These are phyloP conservation scores for Siphamia tubifer DNA, from an alignment of 2,113 vertebrate genomes.

Conservation along the genomic window DNA sequence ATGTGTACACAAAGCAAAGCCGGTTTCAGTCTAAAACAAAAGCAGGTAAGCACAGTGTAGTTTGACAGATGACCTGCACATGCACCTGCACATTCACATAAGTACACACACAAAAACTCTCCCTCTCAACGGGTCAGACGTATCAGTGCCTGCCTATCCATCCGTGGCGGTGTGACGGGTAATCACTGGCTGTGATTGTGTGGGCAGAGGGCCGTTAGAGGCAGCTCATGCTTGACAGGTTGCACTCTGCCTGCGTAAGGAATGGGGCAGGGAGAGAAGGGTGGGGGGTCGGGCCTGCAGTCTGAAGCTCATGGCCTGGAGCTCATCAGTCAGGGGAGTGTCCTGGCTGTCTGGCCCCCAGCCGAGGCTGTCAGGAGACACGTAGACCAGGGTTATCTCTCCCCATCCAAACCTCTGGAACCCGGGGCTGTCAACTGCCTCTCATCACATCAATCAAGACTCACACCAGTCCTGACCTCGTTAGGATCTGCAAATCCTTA, in stretches of 20 bases:
- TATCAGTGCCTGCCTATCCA: conserved; percentile 60
- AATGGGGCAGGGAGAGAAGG: conserved; percentile 4
- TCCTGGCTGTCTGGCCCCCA: conserved; percentile 45
- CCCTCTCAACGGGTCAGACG: conserved; percentile 46
- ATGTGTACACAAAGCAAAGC: not conserved
- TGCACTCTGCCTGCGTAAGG: conserved; percentile 44
- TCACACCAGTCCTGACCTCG: conserved; percentile 17
- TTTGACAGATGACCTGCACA: conserved; percentile 23
- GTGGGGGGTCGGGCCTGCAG: conserved; percentile 12
- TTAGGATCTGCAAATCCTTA: conserved; percentile 20
- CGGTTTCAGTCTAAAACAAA: conserved; percentile 20
- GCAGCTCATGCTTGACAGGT: conserved; percentile 63
- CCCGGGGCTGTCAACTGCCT: conserved; percentile 30
- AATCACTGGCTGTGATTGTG: conserved; percentile 75
- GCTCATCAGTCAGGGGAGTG: conserved; percentile 63
- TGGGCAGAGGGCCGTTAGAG: conserved; percentile 61
- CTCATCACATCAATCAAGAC: conserved; percentile 49
- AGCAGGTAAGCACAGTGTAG: not conserved
- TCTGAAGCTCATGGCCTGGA: conserved; percentile 32
- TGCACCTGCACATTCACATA: conserved; percentile 6
- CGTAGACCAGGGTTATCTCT: conserved; percentile 37
- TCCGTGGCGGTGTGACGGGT: conserved; percentile 57
- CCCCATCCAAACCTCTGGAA: conserved; percentile 29
- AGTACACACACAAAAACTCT: conserved; percentile 34
- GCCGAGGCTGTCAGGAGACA: conserved; percentile 35